Evolutionary conservation across 2,888 invertebrate species (phyloP).

Genomic region (Chorisops tibialis): DNA sequence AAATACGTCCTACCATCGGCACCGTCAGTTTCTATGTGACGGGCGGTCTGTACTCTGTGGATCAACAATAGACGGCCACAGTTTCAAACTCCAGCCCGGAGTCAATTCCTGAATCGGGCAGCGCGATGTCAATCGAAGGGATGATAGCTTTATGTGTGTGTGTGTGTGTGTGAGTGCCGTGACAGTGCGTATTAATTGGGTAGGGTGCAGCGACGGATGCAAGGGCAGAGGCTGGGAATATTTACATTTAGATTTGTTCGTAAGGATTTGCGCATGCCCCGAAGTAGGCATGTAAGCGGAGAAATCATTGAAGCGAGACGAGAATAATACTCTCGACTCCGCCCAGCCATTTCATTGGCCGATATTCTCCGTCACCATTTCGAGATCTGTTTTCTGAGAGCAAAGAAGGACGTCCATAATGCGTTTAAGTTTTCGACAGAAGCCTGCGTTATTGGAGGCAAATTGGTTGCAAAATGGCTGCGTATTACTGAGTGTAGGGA

Average conservation of each 20-base stretch:
- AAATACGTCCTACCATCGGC: slow-evolving; percentile 46
- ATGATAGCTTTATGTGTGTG: neutral
- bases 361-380: neutral
- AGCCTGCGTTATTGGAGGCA: slow-evolving; percentile 3
- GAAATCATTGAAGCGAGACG: slow-evolving; percentile 26
- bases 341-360: slow-evolving; percentile 9
- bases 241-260: slow-evolving; percentile 8
- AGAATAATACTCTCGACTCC: neutral
- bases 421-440: neutral
- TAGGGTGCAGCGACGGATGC: slow-evolving; percentile 1
- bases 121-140: slow-evolving; percentile 22
- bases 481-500: neutral
- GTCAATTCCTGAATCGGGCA: neutral
- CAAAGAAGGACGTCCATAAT: neutral
- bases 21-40: slow-evolving; percentile 49
- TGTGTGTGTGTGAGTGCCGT: neutral
- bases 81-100: slow-evolving; percentile 20
- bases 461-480: slow-evolving; percentile 11
- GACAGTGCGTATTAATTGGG: slow-evolving; percentile 14
- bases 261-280: slow-evolving; percentile 19
- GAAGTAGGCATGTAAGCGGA: neutral
- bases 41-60: slow-evolving; percentile 5
- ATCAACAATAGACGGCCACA: slow-evolving; percentile 27
- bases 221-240: slow-evolving; percentile 18
- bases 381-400: neutral